Evolutionary conservation across 1,140 invertebrate species (phyloP).

Genomic region (Drosophila mauritiana): DNA sequence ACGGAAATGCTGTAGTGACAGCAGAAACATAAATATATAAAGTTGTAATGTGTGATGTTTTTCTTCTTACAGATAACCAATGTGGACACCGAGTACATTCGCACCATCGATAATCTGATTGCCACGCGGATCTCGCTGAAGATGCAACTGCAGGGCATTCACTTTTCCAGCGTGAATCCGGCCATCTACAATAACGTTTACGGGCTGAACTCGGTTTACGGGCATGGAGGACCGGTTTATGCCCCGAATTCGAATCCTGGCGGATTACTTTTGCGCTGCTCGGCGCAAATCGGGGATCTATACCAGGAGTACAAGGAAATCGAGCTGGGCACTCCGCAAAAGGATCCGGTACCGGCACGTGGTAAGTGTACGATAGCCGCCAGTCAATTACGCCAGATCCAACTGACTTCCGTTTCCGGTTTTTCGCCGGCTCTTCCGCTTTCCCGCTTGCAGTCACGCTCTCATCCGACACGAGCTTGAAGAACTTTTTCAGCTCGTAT

Average conservation of each 20-base stretch:
- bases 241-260: slow-evolving; percentile 61
- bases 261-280: slow-evolving; percentile 85
- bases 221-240: slow-evolving; percentile 48
- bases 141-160: slow-evolving; percentile 78
- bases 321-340: slow-evolving; percentile 85
- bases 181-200: slow-evolving; percentile 49
- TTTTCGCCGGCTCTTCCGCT: slow-evolving; percentile 10
- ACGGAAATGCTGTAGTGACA: background rate
- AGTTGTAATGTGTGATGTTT: background rate
- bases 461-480: slow-evolving; percentile 75
- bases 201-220: slow-evolving; percentile 60
- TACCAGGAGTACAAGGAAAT: slow-evolving; percentile 86
- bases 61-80: slow-evolving; percentile 57
- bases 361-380: slow-evolving; percentile 74
- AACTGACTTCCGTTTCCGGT: slow-evolving; percentile 66
- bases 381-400: slow-evolving; percentile 50
- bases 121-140: slow-evolving; percentile 80
- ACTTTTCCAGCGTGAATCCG: slow-evolving; percentile 74
- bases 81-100: slow-evolving; percentile 74
- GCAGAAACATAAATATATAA: background rate
- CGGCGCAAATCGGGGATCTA: slow-evolving; percentile 85
- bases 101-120: slow-evolving; percentile 80
- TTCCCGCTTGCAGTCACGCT: slow-evolving; percentile 68
- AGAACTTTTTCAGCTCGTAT: slow-evolving; percentile 75
- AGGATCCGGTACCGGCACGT: slow-evolving; percentile 86